Base-by-base conservation (phyloP, 1,140 invertebrate species). In the Eubasilissa regina region DNA sequence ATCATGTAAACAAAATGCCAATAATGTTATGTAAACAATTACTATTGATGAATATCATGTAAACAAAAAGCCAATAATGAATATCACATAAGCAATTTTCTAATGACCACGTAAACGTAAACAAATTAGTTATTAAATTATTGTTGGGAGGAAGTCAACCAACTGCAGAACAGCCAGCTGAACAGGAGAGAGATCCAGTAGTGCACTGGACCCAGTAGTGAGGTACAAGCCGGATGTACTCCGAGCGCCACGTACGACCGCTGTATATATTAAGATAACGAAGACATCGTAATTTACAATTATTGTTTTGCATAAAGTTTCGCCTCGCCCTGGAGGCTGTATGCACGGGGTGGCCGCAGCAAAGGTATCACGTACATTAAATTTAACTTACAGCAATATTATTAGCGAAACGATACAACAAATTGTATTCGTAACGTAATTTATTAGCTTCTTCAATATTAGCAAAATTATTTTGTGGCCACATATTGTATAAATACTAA, bases 221-320 rank as follows among this genome's bases (percentile, higher is more conserved):
- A 8, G 48, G n/a, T 11, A 11, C 11, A 10, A 10, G 35, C 10
- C 19, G 60, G 9, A 43, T 7, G 60, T 64, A 64, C 60, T 3
- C 4, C 25, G 3, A 60, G 43, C 21, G 58, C 55, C 75, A 76
- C 75, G 75, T 76, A 64, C 75, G 75, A 62, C 58, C 73, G 47
- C 17, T 58, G 73, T 75, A 56, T 75, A 43, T 64, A 56, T 76
- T 76, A 62, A 64, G 75, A 76, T 76, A 76, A 76, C 55, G 75
- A 76, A 76, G 55, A 76, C 75, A 51, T 47, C 73, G 25, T 76
- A 76, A 76, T 76, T 76, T 76, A 76, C 75, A 76, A 76, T 76
- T 76, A 76, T 76, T 76, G 75, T 76, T 76, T 76, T 62, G 75
- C 75, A 64, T 76, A 76, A 45, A 76, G 55, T 76, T 35, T 17